Evolutionary conservation across 2,113 vertebrate genomes (phyloP).

Genomic region (Halcyon malimbica): DNA sequence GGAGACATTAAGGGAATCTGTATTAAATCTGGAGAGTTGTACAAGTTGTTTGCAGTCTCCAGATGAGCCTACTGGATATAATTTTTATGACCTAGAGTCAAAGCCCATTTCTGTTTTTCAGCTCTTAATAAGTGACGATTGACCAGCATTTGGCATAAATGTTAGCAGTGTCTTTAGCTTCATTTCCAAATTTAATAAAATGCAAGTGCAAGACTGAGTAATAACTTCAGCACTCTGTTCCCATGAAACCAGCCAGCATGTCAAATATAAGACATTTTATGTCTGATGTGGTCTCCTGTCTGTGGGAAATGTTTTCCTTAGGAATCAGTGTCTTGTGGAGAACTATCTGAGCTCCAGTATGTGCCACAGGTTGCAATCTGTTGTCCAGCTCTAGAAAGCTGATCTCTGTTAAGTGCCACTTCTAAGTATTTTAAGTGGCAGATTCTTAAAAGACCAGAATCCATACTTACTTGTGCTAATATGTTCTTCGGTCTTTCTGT

Average conservation of each 20-base stretch:
- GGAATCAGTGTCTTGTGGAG: neutral
- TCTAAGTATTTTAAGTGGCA: neutral
- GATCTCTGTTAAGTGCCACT: neutral
- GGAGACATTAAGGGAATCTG: neutral
- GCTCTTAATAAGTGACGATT: neutral
- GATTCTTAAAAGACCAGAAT: neutral
- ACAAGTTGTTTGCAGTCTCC: neutral
- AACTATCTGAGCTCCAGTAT: neutral
- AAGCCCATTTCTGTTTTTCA: neutral
- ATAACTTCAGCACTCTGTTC: neutral
- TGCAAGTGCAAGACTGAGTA: neutral
- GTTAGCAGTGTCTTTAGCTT: neutral
- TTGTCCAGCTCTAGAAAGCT: neutral
- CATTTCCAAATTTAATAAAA: neutral
- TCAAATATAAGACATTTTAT: neutral
- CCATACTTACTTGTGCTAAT: neutral
- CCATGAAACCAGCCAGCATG: neutral
- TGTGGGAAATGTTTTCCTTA: conserved; percentile 13
- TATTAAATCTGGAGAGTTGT: neutral
- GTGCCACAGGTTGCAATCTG: neutral
- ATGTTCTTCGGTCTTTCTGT: neutral
- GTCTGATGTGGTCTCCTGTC: neutral
- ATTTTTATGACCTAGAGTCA: neutral
- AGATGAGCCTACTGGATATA: neutral
- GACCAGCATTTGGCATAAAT: neutral